Evolutionary conservation across 2,888 invertebrate genomes (phyloP).

Genomic region (Macrophya alboannulata): DNA sequence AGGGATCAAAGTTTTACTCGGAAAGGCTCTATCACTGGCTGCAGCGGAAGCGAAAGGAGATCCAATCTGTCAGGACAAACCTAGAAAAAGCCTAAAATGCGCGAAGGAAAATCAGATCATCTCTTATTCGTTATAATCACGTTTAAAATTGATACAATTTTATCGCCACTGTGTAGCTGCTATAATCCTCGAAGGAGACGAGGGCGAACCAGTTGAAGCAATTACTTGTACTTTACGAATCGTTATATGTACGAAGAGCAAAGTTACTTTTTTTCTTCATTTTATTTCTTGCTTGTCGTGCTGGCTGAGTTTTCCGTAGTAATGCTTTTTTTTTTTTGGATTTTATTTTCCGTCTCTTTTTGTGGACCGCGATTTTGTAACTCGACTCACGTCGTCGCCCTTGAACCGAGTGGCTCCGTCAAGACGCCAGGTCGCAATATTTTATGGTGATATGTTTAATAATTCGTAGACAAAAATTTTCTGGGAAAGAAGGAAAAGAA

Average conservation of each 20-base stretch:
- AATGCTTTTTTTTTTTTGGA: too few relatives aligned
- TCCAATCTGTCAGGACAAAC: not conserved
- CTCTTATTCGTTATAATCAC: not conserved
- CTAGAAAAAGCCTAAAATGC: not conserved
- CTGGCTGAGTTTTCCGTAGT: too few relatives aligned
- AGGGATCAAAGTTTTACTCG: not conserved
- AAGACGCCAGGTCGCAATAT: constrained; percentile 64
- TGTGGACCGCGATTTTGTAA: not conserved
- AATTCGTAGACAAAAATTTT: constrained; percentile 66
- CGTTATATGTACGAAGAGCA: not conserved
- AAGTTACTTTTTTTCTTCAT: not conserved
- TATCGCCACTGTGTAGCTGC: not conserved
- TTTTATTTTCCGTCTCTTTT: not conserved
- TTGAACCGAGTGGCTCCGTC: constrained; percentile 50
- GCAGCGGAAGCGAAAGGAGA: not conserved
- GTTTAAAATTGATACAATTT: not conserved
- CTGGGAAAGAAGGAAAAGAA: not conserved
- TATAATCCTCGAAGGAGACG: constrained; percentile 1
- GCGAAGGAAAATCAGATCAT: not conserved
- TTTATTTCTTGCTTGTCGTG: constrained; percentile 8
- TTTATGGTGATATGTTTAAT: constrained; percentile 72
- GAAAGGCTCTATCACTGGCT: too few relatives aligned
- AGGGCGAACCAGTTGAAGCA: constrained; percentile 3
- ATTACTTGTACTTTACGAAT: constrained; percentile 27
- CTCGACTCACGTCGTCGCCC: constrained; percentile 64